Evolutionary conservation across 2,888 invertebrate genomes (phyloP), one percentile per base, ranked within the genome.

Genomic region (Cartodere bifasciata): DNA sequence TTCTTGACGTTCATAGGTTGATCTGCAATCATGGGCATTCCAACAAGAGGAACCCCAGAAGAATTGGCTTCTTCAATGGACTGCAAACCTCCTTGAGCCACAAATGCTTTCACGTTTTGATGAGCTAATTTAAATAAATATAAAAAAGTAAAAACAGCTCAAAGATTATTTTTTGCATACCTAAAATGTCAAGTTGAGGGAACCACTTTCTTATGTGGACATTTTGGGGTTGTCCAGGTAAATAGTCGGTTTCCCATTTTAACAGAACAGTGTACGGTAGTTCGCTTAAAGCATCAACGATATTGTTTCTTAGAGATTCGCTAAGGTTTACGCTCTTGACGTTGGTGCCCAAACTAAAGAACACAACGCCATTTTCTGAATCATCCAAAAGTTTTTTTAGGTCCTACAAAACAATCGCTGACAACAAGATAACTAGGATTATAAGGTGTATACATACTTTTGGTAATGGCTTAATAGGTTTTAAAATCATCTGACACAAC

Each of bases 401-500:
- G 21, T 38, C 31, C 46, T 47, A 5, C 6, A 23, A 7, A 23
- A 17, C 24, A 23, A 6, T 24, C 4, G 23, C n/a, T 7, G 25
- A 24, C 7, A 34, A 23, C 7, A 23, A n/a, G 20, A 20, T 7
- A 20, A 7, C 9, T 7, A 20, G 20, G n/a, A 20, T 7, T 7
- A 20, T 9, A 17, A 17, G 6, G 20, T 17, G 20, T 9, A 7
- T 17, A 17, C 9, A 17, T 46, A 62, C 65, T 48, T 53, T 36
- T 3, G 63, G 60, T 23, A 65, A 41, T 9, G 55, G 45, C 30
- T 58, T 55, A 4, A 50, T 35, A 3, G 53, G 51, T 6, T 48
- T 52, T 17, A 56, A 46, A 37, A 61, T 60, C 23, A 62, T 44
- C 7, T 58, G 60, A 5, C 33, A 28, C 28, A 60, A 49, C 29